phyloP scores from a whole-genome alignment of 2,888 invertebrate species.

The Ectemnius lituratus region DNA sequence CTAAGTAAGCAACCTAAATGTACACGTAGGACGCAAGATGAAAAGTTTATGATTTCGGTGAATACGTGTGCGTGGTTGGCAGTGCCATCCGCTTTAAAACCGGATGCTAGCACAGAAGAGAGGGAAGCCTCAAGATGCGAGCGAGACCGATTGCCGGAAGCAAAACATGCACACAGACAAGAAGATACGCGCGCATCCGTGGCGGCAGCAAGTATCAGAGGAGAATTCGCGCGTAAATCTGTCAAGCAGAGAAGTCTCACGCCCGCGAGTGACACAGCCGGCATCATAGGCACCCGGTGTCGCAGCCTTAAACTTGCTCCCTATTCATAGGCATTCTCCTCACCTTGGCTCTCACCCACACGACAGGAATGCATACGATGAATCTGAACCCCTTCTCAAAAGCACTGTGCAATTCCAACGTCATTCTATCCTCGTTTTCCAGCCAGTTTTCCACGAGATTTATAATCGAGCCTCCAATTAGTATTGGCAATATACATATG shows the following conservation, averaged over 20 bases:
- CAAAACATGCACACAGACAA: neutral
- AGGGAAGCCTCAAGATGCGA: neutral
- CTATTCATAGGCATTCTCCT: constrained; percentile 65
- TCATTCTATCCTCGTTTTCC: neutral
- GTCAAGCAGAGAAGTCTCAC: constrained; percentile 44
- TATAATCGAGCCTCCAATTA: too few relatives aligned
- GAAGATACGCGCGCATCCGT: neutral
- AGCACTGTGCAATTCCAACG: constrained; percentile 20
- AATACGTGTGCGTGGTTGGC: neutral
- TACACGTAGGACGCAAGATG: neutral
- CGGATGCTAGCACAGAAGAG: neutral
- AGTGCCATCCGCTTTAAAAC: neutral
- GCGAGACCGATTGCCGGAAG: constrained; percentile 1
- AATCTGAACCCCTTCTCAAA: constrained; percentile 55
- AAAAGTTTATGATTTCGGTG: constrained; percentile 1
- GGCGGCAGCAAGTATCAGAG: constrained; percentile 37
- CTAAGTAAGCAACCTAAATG: too few relatives aligned
- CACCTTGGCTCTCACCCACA: constrained; percentile 41
- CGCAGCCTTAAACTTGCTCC: constrained; percentile 67
- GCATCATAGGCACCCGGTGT: constrained; percentile 33
- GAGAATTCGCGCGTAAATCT: constrained; percentile 60
- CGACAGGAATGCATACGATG: constrained; percentile 60
- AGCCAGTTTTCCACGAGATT: too few relatives aligned
- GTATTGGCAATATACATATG: too few relatives aligned
- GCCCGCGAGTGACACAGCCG: constrained; percentile 27